Conservation (phyloP, 2,888 invertebrate genomes). For the Agrypnus murinus region DNA sequence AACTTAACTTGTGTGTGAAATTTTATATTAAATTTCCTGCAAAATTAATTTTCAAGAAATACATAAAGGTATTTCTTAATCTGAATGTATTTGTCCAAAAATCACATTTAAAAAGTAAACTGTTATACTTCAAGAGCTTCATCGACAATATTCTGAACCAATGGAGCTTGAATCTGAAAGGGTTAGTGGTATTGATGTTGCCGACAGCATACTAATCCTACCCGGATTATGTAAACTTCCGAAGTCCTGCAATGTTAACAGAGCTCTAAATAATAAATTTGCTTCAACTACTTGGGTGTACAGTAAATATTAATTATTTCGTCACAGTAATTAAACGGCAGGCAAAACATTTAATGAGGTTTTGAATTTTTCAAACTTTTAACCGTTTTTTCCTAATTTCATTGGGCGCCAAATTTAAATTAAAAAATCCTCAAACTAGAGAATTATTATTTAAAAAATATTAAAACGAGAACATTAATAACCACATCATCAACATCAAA, state of each 20-base stretch:
- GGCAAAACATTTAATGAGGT: neutral
- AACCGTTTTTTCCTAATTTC: neutral
- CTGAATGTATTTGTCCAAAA: no score
- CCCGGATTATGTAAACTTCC: conserved; percentile 61
- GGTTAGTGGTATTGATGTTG: conserved; percentile 53
- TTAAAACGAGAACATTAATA: conserved; percentile 4
- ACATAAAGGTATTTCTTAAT: no score
- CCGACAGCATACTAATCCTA: conserved; percentile 57
- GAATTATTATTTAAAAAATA: conserved; percentile 3
- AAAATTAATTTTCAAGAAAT: no score
- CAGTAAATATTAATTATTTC: no score
- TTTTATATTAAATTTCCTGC: no score
- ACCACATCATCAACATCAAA: conserved; percentile 8
- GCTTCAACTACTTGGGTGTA: conserved; percentile 22
- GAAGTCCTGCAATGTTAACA: conserved; percentile 46
- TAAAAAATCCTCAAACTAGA: neutral
- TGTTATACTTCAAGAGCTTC: conserved; percentile 4
- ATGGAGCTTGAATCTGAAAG: conserved; percentile 56
- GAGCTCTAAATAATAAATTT: conserved; percentile 28
- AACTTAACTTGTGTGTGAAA: no score
- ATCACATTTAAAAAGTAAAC: conserved; percentile 20
- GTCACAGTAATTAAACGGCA: neutral
- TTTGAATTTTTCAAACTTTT: neutral
- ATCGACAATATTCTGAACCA: conserved; percentile 48
- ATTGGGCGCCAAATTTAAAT: neutral